Conservation (phyloP, 2,888 invertebrate genomes). For the Ichneumoninae sp. region DNA sequence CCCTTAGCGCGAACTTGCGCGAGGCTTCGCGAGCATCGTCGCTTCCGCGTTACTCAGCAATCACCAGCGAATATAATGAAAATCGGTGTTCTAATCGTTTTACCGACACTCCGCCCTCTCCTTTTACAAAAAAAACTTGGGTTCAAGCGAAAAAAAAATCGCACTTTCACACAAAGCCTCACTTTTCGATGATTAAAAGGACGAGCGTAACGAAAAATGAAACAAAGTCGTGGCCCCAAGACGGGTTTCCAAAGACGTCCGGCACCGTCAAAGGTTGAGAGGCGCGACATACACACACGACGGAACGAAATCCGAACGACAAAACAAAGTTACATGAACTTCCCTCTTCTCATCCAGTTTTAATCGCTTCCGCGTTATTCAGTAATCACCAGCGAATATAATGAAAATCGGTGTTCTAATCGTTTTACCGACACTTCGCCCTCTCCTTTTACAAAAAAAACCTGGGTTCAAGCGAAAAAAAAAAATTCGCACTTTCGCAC, state of each 20-base stretch:
- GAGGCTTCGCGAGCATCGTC: too few species aligned
- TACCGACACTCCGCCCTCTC: background rate
- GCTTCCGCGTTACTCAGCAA: too few species aligned
- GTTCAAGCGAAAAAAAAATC: background rate
- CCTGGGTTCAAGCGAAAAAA: background rate
- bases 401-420: too few species aligned
- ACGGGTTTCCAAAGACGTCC: constrained; percentile 22
- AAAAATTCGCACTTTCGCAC: background rate
- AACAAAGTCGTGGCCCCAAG: constrained; percentile 14
- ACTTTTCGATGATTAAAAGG: constrained; percentile 5
- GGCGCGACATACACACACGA: constrained; percentile 3
- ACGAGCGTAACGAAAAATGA: background rate
- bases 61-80: too few species aligned
- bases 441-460: background rate
- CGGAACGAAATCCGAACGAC: background rate
- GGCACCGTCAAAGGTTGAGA: constrained; percentile 26
- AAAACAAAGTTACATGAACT: too few species aligned
- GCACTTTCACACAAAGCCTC: background rate
- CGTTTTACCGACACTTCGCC: too few species aligned
- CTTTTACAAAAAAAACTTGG: background rate
- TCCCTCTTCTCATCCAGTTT: too few species aligned
- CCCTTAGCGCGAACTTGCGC: too few species aligned
- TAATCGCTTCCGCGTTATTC: too few species aligned
- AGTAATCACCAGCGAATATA: too few species aligned
- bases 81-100: too few species aligned